phyloP scores from a whole-genome alignment of 2,888 invertebrate genomes.

The Hermodice carunculata region DNA sequence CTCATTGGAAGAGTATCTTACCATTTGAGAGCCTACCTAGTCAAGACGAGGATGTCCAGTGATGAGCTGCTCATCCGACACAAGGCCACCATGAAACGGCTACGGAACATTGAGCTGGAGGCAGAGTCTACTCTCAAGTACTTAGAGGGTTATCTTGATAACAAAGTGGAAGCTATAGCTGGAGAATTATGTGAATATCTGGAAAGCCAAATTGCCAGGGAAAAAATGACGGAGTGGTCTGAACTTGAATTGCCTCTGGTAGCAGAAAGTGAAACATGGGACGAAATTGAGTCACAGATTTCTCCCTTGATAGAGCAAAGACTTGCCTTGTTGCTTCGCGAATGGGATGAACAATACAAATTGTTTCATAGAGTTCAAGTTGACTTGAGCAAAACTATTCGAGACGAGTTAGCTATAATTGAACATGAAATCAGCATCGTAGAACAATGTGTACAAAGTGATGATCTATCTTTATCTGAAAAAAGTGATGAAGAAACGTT shows the following conservation, averaged over 20 bases:
- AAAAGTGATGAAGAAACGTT: conserved; percentile 27
- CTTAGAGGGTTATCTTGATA: conserved; percentile 25
- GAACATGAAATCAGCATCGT: conserved; percentile 30
- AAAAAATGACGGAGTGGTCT: conserved; percentile 20
- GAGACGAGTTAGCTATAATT: conserved; percentile 32
- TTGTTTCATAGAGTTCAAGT: conserved; percentile 29
- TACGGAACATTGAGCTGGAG: conserved; percentile 32
- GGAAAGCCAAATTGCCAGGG: conserved; percentile 11
- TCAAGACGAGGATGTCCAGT: conserved; percentile 24
- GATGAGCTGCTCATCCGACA: conserved; percentile 32
- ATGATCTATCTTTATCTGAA: conserved; percentile 26
- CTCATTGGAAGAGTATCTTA: conserved; percentile 21
- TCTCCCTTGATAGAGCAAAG: conserved; percentile 25
- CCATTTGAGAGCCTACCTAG: conserved; percentile 32
- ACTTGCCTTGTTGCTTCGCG: conserved; percentile 21
- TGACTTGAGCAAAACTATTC: conserved; percentile 19
- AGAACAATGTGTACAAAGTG: conserved; percentile 30
- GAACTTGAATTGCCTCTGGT: conserved; percentile 26
- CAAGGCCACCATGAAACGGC: conserved; percentile 21
- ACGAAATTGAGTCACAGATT: conserved; percentile 28
- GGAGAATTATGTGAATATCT: conserved; percentile 20
- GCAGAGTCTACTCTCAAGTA: conserved; percentile 28
- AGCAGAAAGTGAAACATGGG: conserved; percentile 26
- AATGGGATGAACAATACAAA: conserved; percentile 27
- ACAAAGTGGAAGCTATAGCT: conserved; percentile 16